Base-by-base conservation (phyloP, 2,797 vertebrate genomes). In the Fistularia commersonii region DNA sequence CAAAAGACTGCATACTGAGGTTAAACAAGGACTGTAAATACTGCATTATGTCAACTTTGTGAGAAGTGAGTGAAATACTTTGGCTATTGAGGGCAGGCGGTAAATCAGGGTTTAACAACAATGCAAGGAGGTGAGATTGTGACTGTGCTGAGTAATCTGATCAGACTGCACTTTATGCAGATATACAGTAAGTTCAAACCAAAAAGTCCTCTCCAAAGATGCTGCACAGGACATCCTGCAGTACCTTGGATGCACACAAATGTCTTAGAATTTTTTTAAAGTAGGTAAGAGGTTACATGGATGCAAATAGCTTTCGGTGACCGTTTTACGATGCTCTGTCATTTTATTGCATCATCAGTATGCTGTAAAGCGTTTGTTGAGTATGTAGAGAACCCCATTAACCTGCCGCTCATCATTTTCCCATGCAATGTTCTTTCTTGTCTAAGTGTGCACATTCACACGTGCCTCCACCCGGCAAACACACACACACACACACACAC, bases 141-240 rank as follows among this genome's bases (percentile, higher is more conserved):
- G 6, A 44, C 57, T 48, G 44, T 41, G 52, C 34, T 44, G 48
- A 64, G 57, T 80, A 65, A 72, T 47, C 36, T 70, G 66, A 61
- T 49, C 43, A 49, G 64, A 56, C 54, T 58, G 49, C 47, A 54
- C 32, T 56, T 48, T 23, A 44, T 57, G 47, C 10, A 3, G 10
- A 64, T 60, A 45, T 62, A 68, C 47, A 68, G 32, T 57, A 53
- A 55, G 6, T 58, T 56, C 60, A 65, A 65, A 62, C 65, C 48
- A 61, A 11, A 38, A 11, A 38, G 10, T 9, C 8, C 1, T 38
- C 37, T 38, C 9, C 9, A 10, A 36, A 10, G 35, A 36, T 36
- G 35, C 35, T 36, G 7, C 6, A 8, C 35, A 36, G 35, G 9
- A 36, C 7, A 36, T 7, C 35, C 35, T 36, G 7, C 1, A 36